phyloP scores from a whole-genome alignment of 2,888 invertebrate species.

The Melieria picta region DNA sequence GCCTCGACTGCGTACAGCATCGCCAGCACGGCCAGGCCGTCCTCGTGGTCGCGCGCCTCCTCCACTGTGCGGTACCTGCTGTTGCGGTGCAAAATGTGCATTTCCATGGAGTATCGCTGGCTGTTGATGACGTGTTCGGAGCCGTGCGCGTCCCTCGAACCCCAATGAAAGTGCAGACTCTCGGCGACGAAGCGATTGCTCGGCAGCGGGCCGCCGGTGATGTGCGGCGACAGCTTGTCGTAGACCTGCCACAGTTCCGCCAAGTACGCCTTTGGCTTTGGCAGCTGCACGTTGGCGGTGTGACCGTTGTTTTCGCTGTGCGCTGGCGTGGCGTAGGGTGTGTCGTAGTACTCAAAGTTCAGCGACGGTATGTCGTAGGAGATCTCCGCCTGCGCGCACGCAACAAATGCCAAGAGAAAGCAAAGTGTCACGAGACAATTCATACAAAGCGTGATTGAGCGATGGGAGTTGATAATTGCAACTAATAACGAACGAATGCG shows the following conservation, averaged over 20 bases:
- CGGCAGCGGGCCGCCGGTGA: constrained; percentile 40
- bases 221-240: constrained; percentile 33
- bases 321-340: constrained; percentile 20
- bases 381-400: constrained; percentile 30
- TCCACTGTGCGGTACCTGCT: constrained; percentile 42
- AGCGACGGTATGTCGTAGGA: constrained; percentile 35
- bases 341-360: constrained; percentile 40
- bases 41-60: constrained; percentile 38
- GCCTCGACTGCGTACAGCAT: constrained; percentile 35
- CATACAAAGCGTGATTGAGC: neutral
- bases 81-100: constrained; percentile 47
- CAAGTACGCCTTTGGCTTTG: constrained; percentile 31
- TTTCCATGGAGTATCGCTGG: constrained; percentile 44
- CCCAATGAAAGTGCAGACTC: constrained; percentile 49
- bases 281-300: constrained; percentile 42
- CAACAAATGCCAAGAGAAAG: neutral
- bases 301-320: constrained; percentile 43
- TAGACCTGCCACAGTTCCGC: constrained; percentile 30
- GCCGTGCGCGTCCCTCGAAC: constrained; percentile 43
- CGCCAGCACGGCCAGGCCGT: constrained; percentile 44
- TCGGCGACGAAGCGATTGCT: constrained; percentile 38
- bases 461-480: neutral
- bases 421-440: neutral
- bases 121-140: constrained; percentile 48
- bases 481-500: too few species aligned